These are phyloP conservation scores for Struthidea cinerea DNA, from an alignment of 2,113 vertebrate genomes.

Conservation along the genomic window DNA sequence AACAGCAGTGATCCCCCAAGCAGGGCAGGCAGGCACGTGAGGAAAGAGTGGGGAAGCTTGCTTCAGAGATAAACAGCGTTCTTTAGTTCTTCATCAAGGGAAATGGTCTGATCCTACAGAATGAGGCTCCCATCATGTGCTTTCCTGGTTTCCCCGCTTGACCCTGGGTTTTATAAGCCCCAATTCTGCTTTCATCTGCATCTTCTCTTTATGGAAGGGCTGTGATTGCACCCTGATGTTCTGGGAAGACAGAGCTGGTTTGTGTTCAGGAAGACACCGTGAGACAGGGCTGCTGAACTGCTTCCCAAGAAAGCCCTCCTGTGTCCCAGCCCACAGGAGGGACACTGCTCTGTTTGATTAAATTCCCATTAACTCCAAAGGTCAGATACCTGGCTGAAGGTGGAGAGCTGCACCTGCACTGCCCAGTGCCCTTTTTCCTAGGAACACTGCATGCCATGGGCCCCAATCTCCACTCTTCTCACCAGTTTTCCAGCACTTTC, in stretches of 20 bases:
- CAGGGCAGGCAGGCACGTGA: neutral
- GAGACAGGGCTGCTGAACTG: neutral
- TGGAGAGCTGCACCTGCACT: neutral
- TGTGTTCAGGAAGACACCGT: neutral
- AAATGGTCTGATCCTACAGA: neutral
- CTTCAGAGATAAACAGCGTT: neutral
- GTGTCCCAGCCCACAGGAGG: neutral
- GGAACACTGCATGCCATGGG: fast-evolving
- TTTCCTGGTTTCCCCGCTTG: neutral
- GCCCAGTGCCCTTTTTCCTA: neutral
- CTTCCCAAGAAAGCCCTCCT: neutral
- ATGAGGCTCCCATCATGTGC: neutral
- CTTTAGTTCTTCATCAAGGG: neutral
- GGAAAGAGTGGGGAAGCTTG: neutral
- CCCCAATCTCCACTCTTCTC: neutral
- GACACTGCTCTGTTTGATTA: neutral
- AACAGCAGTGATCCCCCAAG: neutral
- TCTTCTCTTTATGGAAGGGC: neutral
- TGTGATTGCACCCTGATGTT: neutral
- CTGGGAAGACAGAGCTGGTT: neutral
- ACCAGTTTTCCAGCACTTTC: neutral
- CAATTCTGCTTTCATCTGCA: neutral
- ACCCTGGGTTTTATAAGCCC: neutral
- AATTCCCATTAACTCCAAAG: neutral
- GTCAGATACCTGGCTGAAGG: neutral